Evolutionary conservation across 1,140 invertebrate genomes (phyloP).

Genomic region (Cecropterus lyciades): DNA sequence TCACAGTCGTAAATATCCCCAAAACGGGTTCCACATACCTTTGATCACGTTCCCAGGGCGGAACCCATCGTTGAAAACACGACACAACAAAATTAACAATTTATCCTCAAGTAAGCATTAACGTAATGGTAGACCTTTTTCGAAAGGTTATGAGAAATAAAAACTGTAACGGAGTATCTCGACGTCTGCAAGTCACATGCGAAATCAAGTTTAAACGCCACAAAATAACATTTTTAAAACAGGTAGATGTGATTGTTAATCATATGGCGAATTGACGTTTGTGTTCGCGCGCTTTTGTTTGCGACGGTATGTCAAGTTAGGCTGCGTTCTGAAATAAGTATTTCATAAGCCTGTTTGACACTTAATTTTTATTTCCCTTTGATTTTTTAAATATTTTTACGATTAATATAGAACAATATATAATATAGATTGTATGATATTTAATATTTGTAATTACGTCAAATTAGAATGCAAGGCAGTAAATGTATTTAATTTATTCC

Average conservation of each 20-base stretch:
- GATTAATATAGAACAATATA: too few relatives aligned
- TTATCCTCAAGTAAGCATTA: too few relatives aligned
- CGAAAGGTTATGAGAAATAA: constrained; percentile 23
- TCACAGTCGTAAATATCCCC: constrained; percentile 25
- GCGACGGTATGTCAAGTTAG: constrained; percentile 12
- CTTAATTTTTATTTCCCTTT: too few relatives aligned
- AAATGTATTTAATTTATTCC: too few relatives aligned
- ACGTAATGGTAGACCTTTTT: background rate
- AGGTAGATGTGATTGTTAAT: constrained; percentile 16
- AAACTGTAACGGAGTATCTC: constrained; percentile 2
- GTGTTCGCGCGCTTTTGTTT: constrained; percentile 34
- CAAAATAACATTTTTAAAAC: constrained; percentile 24
- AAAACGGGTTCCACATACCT: constrained; percentile 28
- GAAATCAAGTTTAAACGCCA: background rate
- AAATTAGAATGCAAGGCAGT: too few relatives aligned
- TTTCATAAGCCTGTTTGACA: background rate
- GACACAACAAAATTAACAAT: background rate
- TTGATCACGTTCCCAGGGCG: constrained; percentile 1
- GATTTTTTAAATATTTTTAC: too few relatives aligned
- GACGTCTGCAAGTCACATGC: background rate
- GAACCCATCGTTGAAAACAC: constrained; percentile 1
- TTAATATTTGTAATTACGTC: too few relatives aligned
- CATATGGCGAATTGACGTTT: constrained; percentile 27
- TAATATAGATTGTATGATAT: too few relatives aligned
- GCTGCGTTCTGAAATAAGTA: constrained; percentile 16